Evolutionary conservation across 2,888 invertebrate genomes (phyloP).

Genomic region (Mycalesis mineus): DNA sequence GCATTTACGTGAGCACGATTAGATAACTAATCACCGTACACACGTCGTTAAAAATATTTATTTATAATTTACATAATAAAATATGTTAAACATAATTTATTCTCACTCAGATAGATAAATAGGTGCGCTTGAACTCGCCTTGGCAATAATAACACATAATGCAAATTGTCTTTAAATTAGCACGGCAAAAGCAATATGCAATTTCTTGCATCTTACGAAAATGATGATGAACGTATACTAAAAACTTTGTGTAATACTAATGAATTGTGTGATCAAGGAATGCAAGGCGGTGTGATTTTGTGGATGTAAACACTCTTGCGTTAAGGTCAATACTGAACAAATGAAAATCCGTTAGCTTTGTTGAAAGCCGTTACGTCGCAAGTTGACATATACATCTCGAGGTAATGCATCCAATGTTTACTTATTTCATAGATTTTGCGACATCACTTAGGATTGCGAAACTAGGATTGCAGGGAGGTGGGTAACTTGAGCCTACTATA

Average conservation of each 20-base stretch:
- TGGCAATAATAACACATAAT: constrained; percentile 19
- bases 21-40: no score
- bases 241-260: constrained; percentile 27
- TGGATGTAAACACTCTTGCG: constrained; percentile 27
- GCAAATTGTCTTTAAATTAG: constrained; percentile 28
- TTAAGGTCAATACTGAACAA: constrained; percentile 53
- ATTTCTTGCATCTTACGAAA: constrained; percentile 20
- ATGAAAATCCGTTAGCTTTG: constrained; percentile 62
- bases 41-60: no score
- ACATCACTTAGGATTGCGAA: constrained; percentile 65
- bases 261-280: constrained; percentile 21
- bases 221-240: constrained; percentile 19
- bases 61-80: neutral
- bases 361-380: constrained; percentile 66
- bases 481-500: constrained; percentile 59
- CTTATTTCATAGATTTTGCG: constrained; percentile 74
- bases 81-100: neutral
- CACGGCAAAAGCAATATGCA: constrained; percentile 19
- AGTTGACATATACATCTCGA: constrained; percentile 64
- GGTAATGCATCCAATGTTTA: constrained; percentile 73
- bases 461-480: constrained; percentile 63
- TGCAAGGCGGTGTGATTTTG: constrained; percentile 16
- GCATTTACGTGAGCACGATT: no score
- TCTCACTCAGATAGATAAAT: neutral
- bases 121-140: constrained; percentile 12